Evolutionary conservation across 2,888 invertebrate genomes (phyloP).

Genomic region (Pinctada fucata): DNA sequence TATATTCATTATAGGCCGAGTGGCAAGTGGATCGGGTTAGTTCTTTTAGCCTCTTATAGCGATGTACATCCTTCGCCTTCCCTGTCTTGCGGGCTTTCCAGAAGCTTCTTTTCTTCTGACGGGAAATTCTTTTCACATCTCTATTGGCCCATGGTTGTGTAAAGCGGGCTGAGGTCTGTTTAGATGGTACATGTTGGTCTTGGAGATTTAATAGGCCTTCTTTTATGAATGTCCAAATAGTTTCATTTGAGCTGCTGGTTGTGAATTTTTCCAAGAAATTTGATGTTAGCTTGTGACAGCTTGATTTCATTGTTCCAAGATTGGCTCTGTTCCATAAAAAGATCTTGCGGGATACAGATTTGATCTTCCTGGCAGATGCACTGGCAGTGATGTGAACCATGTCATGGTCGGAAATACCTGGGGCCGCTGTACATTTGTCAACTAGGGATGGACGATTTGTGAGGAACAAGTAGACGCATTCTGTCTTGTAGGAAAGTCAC

Average conservation of each 20-base stretch:
- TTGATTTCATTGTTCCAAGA: neutral
- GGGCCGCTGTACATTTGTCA: slow-evolving; percentile 7
- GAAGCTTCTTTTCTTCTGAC: neutral
- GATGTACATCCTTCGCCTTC: neutral
- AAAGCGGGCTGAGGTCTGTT: neutral
- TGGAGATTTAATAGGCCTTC: neutral
- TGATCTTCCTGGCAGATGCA: neutral
- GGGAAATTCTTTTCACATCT: slow-evolving; percentile 9
- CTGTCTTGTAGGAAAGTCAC: slow-evolving; percentile 26
- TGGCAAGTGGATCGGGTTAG: neutral
- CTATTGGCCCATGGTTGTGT: slow-evolving; percentile 9
- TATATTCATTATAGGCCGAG: slow-evolving; percentile 3
- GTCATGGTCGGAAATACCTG: slow-evolving; percentile 36
- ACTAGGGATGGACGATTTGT: slow-evolving; percentile 30
- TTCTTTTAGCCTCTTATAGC: slow-evolving; percentile 1
- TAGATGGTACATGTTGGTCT: neutral
- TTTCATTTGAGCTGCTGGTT: neutral
- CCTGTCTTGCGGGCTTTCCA: neutral
- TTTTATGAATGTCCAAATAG: neutral
- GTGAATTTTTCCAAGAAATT: neutral
- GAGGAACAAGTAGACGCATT: slow-evolving; percentile 28
- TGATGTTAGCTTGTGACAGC: neutral
- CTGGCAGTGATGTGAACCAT: slow-evolving; percentile 3
- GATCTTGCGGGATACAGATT: neutral
- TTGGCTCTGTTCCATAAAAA: slow-evolving; percentile 5